Evolutionary conservation across 2,113 vertebrate species (phyloP), one percentile per base, ranked within the genome.

Genomic region (Sapayoa aenigma): DNA sequence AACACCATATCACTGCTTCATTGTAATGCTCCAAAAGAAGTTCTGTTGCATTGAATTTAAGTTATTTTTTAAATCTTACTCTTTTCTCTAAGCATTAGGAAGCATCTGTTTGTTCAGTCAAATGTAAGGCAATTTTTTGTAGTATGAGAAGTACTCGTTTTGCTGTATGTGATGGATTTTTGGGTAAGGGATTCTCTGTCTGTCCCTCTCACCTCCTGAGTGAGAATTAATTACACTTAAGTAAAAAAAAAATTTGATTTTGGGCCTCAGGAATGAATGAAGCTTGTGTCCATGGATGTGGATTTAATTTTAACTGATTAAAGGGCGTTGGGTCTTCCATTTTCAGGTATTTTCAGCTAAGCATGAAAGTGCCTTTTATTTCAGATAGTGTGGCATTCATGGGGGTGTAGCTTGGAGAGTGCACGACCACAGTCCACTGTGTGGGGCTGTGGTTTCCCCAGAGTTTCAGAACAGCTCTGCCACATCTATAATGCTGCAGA

Each of bases 301-400:
- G 84, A 47, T 21, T 91, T 95, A 81, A 82, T 77, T 83, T 83
- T 77, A 85, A 77, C 85, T 73, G 75, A 55, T 85, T 83, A 88
- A 65, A 89, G 89, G 25, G 15, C 94, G 87, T 71, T 93, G 89
- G 81, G 28, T 77, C 94, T 97, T 97, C 96, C 93, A 82, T 92
- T 95, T 97, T 97, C 55, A 83, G 89, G 67, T 94, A 87, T 95
- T 96, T 95, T 84, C 94, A 92, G 92, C 91, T 88, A 53, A 93
- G 93, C 74, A 67, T 97, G 89, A 97, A 98, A 96, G 96, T 96
- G 55, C 89, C 74, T 91, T 96, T 97, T 94, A 92, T 81, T 97
- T 67, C 11, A 92, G 69, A 96, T 91, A 96, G 87, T 82, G 94
- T 53, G 49, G 75, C 88, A 95, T 97, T 98, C 93, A 96, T 88